Base-by-base conservation (phyloP, 2,888 invertebrate species). In the Bursaphelenchus okinawaensis region DNA sequence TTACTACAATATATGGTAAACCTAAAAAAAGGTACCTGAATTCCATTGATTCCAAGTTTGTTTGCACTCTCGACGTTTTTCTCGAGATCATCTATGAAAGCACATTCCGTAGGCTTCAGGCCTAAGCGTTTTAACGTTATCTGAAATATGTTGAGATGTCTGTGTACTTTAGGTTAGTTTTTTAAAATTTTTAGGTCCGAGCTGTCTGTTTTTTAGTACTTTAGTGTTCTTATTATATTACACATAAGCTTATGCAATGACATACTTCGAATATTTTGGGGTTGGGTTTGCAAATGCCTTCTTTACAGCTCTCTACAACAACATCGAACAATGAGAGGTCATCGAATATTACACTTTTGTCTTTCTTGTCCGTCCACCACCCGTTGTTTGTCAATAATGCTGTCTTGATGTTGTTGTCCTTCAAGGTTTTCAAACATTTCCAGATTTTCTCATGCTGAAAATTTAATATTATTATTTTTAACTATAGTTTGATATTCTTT, bases 241-340 rank as follows among this genome's bases (percentile, higher is more conserved):
- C n/a, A n/a, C n/a, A n/a, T n/a, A n/a, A n/a, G n/a, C n/a, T n/a
- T n/a, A n/a, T n/a, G 6, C 40, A 3, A 6, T 40, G 16, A 56
- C 75, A 76, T 19, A 75, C 67, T 40, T 78, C 68, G 67, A 80
- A 84, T 31, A 83, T 83, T 56, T 70, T 68, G 6, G 74, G 75
- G 51, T 84, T 79, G 27, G 84, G 84, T 63, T 84, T 84, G 31
- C 83, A 69, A 66, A 79, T 73, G 3, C 79, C 75, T 27, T 81
- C 80, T 52, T 71, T 68, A 63, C 81, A 82, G 0, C 83, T 84
- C 65, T 84, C 83, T 0, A 83, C 77, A 16, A 63, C 63, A 23
- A 31, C 63, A 23, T 63, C 63, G 8, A 63, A 63, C 19, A 63
- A n/a, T n/a, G 26, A 58, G 50, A 50, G 31, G 7, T 61, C 19